Conservation (phyloP, 2,797 vertebrate species). For the Selene dorsalis region DNA sequence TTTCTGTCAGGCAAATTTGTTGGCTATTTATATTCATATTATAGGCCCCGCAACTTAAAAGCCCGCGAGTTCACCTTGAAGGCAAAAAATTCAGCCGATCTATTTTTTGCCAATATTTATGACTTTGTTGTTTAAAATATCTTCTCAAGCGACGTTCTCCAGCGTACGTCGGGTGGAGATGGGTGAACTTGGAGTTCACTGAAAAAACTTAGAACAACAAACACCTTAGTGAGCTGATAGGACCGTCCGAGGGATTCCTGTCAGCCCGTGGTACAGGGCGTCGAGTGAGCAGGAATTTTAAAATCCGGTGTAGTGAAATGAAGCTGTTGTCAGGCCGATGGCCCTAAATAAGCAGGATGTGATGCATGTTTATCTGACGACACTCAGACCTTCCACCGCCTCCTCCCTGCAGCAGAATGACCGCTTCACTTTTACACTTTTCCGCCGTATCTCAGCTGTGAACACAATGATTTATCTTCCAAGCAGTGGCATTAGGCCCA, state of each 20-base stretch:
- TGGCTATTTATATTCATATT: neutral
- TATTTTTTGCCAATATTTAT: neutral
- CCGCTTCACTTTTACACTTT: neutral
- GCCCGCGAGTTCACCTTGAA: neutral
- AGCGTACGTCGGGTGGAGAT: no score
- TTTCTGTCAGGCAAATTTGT: neutral
- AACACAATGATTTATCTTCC: neutral
- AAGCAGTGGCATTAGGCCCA: no score
- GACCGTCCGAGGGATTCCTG: neutral
- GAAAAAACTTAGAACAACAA: neutral
- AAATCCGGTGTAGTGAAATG: neutral
- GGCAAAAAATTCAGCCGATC: neutral
- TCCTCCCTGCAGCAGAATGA: neutral
- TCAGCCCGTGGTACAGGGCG: neutral
- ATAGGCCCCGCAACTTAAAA: neutral
- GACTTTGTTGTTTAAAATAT: neutral
- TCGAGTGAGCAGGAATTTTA: neutral
- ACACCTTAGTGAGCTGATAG: neutral
- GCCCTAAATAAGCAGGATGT: neutral
- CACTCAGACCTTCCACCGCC: neutral
- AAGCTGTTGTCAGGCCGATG: neutral
- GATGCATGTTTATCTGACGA: neutral
- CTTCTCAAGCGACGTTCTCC: no score
- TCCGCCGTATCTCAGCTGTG: neutral
- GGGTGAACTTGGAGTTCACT: neutral